Base-by-base conservation (phyloP, 2,113 vertebrate genomes). In the Microcebus griseorufus region DNA sequence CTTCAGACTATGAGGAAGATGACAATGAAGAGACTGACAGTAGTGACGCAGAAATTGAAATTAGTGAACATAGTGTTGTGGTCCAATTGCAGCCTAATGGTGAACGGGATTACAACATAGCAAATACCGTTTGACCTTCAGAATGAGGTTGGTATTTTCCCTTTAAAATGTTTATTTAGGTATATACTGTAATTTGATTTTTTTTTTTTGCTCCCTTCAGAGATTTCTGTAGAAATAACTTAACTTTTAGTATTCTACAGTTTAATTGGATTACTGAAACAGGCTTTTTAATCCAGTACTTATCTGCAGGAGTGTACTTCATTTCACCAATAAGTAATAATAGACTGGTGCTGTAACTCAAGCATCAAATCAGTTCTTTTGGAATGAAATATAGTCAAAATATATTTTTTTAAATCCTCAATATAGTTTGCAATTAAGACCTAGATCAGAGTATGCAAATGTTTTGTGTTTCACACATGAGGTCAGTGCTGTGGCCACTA, bases 1-100 rank as follows among this genome's bases (percentile, higher is more conserved):
- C 99, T 72, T 99, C 99, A 0, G 99, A 99, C 73, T 99, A 99
- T 0, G 99, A 99, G 96, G 99, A 99, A 0, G 99, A 99, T 0
- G 99, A 99, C 96, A 98, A 98, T 2, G 98, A 99, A 69, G 99
- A 99, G 0, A 97, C 97, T 2, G 99, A 99, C 84, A 99, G 99
- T 95, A 99, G 99, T 3, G 99, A 99, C 8, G 99, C 98, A 6
- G 99, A 99, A 18, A 99, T 99, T 0, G 99, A 99, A 13, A 79
- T 86, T 0, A 98, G 93, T 0, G 98, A 98, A 79, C 99, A 99
- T 85, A 99, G 99, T 1, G 99, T 99, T 55, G 99, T 99, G 95
- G 99, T 99, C 88, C 99, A 99, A 87, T 98, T 99, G 95, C 99
- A 99, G 98, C 99, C 99, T 91, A 97, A 80, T 73, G 98, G 98